phyloP scores from a whole-genome alignment of 2,888 invertebrate species.

The Isotomurus palustris region DNA sequence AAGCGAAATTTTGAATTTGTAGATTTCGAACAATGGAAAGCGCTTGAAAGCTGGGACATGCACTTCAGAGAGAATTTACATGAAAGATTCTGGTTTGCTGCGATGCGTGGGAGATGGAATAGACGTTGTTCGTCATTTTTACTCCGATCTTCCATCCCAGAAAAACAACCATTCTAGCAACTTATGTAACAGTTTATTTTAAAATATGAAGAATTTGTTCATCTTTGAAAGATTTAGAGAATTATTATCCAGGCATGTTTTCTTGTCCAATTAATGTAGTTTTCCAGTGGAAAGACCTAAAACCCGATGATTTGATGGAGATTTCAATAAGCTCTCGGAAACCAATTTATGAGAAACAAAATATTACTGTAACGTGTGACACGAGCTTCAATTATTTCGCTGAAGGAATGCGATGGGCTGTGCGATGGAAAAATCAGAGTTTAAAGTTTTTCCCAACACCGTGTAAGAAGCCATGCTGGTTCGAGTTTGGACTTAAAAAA shows the following conservation, averaged over 20 bases:
- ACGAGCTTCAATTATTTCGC: slow-evolving; percentile 27
- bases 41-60: slow-evolving; percentile 30
- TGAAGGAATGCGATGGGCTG: slow-evolving; percentile 30
- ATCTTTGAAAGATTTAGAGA: too few species aligned
- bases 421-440: slow-evolving; percentile 27
- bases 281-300: slow-evolving; percentile 29
- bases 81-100: slow-evolving; percentile 38
- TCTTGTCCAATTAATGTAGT: slow-evolving; percentile 12
- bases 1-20: neutral
- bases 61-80: slow-evolving; percentile 29
- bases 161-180: slow-evolving; percentile 21
- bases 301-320: slow-evolving; percentile 24
- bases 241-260: neutral
- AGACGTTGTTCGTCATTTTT: slow-evolving; percentile 37
- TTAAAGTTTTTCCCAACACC: slow-evolving; percentile 15
- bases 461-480: neutral
- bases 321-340: slow-evolving; percentile 10
- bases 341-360: slow-evolving; percentile 28
- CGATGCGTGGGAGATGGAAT: slow-evolving; percentile 44
- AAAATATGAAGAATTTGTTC: too few species aligned
- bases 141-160: slow-evolving; percentile 25
- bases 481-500: too few species aligned
- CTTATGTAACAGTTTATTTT: slow-evolving; percentile 30
- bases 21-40: slow-evolving; percentile 30
- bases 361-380: slow-evolving; percentile 26